Evolutionary conservation across 2,888 invertebrate species (phyloP).

Genomic region (Amblyteles armatorius): DNA sequence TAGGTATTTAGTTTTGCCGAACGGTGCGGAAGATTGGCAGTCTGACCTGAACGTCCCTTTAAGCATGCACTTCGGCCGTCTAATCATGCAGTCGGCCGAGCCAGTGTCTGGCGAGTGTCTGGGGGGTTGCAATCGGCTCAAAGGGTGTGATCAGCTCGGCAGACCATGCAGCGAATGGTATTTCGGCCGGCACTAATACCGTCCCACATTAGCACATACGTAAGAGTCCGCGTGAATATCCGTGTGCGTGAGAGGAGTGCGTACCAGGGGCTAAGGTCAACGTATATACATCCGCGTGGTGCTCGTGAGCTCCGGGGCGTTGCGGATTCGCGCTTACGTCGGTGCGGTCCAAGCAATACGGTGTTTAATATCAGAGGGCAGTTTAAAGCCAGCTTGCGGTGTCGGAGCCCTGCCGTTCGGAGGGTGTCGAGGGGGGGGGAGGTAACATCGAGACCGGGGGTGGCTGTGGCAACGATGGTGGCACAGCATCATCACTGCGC

Average conservation of each 20-base stretch:
- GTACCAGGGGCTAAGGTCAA: neutral
- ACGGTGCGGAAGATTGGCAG: neutral
- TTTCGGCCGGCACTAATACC: constrained; percentile 9
- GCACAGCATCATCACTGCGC: constrained; percentile 57
- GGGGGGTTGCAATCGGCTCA: neutral
- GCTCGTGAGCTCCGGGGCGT: constrained; percentile 12
- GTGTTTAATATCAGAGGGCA: constrained; percentile 79
- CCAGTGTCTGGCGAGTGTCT: constrained; percentile 1
- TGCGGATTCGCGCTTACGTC: constrained; percentile 31
- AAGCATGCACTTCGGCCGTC: constrained; percentile 10
- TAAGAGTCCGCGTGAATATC: neutral
- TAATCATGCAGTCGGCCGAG: constrained; percentile 1
- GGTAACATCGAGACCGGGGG: constrained; percentile 52
- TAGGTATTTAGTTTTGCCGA: neutral
- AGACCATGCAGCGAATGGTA: neutral
- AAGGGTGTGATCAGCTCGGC: neutral
- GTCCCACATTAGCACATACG: neutral
- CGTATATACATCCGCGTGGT: neutral
- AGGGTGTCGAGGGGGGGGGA: neutral
- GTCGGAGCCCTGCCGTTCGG: constrained; percentile 71
- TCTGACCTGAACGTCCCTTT: neutral
- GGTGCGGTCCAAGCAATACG: constrained; percentile 72
- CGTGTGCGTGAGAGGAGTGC: constrained; percentile 21
- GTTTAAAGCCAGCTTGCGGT: constrained; percentile 79
- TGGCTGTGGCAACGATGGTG: constrained; percentile 67